Evolutionary conservation across 2,888 invertebrate species (phyloP).

Genomic region (Andrena minutula): DNA sequence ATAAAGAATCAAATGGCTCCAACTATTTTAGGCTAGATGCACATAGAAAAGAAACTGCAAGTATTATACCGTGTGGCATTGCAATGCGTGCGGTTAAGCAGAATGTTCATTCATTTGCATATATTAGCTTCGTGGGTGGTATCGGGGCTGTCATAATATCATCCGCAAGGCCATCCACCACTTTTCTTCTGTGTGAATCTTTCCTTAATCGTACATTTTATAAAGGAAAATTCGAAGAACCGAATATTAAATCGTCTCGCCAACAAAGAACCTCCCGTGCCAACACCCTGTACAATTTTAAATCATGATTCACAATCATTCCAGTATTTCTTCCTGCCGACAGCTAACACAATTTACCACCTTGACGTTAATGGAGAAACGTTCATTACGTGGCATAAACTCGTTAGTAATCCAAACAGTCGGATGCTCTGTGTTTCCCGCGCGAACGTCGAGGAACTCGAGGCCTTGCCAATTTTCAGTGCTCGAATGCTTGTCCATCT

Average conservation of each 20-base stretch:
- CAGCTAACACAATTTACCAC: slow-evolving; percentile 1
- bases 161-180: too few relatives aligned
- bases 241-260: neutral
- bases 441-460: slow-evolving; percentile 8
- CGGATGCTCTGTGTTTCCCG: slow-evolving; percentile 38
- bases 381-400: slow-evolving; percentile 43
- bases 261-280: neutral
- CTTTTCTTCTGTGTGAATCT: too few relatives aligned
- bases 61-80: too few relatives aligned
- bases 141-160: too few relatives aligned
- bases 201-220: too few relatives aligned
- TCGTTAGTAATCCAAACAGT: slow-evolving; percentile 62
- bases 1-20: too few relatives aligned
- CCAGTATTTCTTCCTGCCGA: neutral
- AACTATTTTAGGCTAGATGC: too few relatives aligned
- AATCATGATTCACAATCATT: neutral
- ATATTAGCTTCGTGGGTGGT: too few relatives aligned
- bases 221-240: too few relatives aligned
- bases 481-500: slow-evolving; percentile 29
- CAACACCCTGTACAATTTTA: neutral
- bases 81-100: too few relatives aligned
- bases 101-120: too few relatives aligned
- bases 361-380: slow-evolving; percentile 36
- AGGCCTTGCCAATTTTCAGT: slow-evolving; percentile 53
- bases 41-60: too few relatives aligned